Conservation (phyloP, 2,797 vertebrate species). For the Poecilia picta region DNA sequence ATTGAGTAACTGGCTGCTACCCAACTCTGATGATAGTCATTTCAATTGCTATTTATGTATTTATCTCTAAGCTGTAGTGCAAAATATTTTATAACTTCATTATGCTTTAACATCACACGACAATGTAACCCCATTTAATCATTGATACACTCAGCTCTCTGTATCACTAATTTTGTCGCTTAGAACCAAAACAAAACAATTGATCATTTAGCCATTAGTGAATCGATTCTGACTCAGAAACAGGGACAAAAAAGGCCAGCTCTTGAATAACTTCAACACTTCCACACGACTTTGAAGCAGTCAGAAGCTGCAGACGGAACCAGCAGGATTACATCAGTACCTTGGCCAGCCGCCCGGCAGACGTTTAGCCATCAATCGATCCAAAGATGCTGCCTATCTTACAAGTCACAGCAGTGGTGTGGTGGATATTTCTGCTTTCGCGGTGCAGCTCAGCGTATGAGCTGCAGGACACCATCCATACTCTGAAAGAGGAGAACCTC, state of each 20-base stretch:
- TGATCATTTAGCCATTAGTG: conserved; percentile 41
- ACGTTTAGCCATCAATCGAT: not conserved
- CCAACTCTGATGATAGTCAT: no score
- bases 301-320: conserved; percentile 21
- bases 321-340: not conserved
- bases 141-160: not conserved
- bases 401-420: conserved; percentile 37
- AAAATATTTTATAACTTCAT: no score
- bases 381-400: conserved; percentile 34
- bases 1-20: not conserved
- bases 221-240: conserved; percentile 52
- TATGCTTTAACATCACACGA: no score
- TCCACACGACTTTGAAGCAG: conserved; percentile 30
- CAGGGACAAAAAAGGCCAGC: conserved; percentile 24
- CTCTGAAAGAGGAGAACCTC: conserved; percentile 76
- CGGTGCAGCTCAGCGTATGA: conserved; percentile 64
- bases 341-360: not conserved
- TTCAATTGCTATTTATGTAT: no score
- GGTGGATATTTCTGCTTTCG: conserved; percentile 46
- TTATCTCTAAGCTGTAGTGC: no score
- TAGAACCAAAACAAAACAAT: conserved; percentile 52
- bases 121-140: not conserved
- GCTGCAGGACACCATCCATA: conserved; percentile 79
- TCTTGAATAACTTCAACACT: conserved; percentile 24
- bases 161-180: conserved; percentile 11